A percentile compares a stretch with the other conserved stretches of the same genome.
These are phyloP conservation scores for Lycaena phlaeas DNA, from an alignment of 2,888 invertebrate genomes.

Conservation along the genomic window DNA sequence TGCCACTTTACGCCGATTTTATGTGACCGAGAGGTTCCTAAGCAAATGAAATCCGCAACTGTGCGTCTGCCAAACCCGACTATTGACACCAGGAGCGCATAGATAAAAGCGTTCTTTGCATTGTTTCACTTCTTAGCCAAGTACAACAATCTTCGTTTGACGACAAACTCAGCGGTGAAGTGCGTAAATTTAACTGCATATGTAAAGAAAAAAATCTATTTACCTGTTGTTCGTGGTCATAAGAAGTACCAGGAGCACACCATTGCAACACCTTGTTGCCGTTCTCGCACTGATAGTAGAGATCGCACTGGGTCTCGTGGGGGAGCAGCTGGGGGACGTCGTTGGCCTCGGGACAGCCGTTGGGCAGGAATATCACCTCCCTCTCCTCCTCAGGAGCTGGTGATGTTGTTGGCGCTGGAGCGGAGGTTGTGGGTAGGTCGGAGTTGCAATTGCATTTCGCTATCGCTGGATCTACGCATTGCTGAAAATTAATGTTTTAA, in stretches of 20 bases:
- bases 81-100: too few relatives aligned
- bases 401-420: constrained; percentile 3
- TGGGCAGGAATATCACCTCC: constrained; percentile 20
- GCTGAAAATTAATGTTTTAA: constrained; percentile 1
- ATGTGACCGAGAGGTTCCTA: too few relatives aligned
- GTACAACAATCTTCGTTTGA: too few relatives aligned
- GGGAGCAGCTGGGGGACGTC: constrained; percentile 30
- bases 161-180: too few relatives aligned
- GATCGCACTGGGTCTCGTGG: constrained; percentile 32
- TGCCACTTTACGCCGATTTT: too few relatives aligned
- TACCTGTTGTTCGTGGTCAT: constrained; percentile 11
- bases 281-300: constrained; percentile 36
- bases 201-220: too few relatives aligned
- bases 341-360: constrained; percentile 34
- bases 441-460: constrained; percentile 5
- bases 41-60: too few relatives aligned
- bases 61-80: too few relatives aligned
- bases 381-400: constrained; percentile 3
- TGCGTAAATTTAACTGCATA: too few relatives aligned
- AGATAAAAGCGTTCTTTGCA: too few relatives aligned
- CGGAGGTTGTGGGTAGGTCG: background rate
- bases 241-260: constrained; percentile 8
- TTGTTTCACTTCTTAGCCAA: too few relatives aligned
- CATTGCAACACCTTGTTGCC: constrained; percentile 22
- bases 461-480: constrained; percentile 6